Conservation (phyloP, 2,888 invertebrate genomes). For the Cataglyphis albicans region DNA sequence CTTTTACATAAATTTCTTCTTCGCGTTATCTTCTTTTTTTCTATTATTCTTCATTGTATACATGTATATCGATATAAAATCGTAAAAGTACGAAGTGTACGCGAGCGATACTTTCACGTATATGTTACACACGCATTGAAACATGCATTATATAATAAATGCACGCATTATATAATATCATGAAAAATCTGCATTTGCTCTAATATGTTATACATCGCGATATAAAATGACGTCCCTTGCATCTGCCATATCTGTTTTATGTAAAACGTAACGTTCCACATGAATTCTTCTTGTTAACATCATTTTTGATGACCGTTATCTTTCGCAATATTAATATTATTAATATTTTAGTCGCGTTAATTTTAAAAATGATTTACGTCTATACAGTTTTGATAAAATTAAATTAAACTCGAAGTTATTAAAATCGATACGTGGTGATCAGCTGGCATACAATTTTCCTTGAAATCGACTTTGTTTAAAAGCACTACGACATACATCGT, state of each 20-base stretch:
- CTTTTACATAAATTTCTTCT: constrained; percentile 2
- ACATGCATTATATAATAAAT: background rate
- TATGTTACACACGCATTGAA: background rate
- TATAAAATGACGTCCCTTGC: background rate
- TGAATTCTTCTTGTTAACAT: no score
- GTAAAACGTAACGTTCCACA: no score
- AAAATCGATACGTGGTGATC: background rate
- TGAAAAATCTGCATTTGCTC: background rate
- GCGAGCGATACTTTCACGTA: background rate
- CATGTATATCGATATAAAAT: background rate
- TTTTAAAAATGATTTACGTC: background rate
- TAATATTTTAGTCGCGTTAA: background rate
- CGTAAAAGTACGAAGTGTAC: background rate
- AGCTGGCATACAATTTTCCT: background rate
- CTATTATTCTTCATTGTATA: background rate
- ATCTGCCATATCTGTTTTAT: background rate
- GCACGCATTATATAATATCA: background rate
- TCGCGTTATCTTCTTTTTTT: background rate
- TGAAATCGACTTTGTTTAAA: background rate
- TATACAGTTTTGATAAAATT: background rate
- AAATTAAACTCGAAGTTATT: background rate
- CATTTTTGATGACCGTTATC: no score
- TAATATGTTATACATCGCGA: background rate
- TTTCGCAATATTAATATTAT: background rate
- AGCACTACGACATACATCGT: background rate